Evolutionary conservation across 2,888 invertebrate genomes (phyloP), one percentile per base, ranked within the genome.

Genomic region (Mesodorylaimus sp.): DNA sequence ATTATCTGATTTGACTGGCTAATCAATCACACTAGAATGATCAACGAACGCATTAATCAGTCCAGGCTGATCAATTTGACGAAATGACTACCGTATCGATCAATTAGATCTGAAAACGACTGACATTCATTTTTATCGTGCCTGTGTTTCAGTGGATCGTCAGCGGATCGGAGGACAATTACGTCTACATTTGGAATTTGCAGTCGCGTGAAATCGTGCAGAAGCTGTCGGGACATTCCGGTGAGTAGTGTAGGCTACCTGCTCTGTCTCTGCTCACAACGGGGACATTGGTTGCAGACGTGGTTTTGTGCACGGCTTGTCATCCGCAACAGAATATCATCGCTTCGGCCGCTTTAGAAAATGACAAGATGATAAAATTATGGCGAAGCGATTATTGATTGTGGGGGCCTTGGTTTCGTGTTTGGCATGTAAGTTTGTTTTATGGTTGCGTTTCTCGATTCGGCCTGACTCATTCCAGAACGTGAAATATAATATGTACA

Each of bases 131-230:
- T 54, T 36, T 41, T 26, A n/a, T 13, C 7, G 41, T 21, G 7
- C 47, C 52, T 54, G 54, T 52, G 59, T 70, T 72, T 21, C 70
- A 89, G 85, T 97, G 97, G 97, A 99, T 97, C 66, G 95, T 99
- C 44, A 93, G 91, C 38, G 97, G 97, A n/a, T 95, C 95, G 2
- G 97, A 97, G 72, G 97, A 97, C 70, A 86, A 91, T 68, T 78
- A 87, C 75, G 89, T 99, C 1, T 97, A 95, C 68, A 91, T 97
- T 62, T 97, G 97, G 97, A 97, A 99, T 74, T 76, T 97, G 56
- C 97, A 99, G 68, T 91, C 93, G 16, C 95, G 95, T 72, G 95
- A 99, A 74, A 84, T 99, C 52, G 97, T 99, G 52, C 97, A 97
- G 71, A 86, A 88, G 71, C 73, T 97, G 54, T 82, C 85, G 61